A percentile compares a stretch with the other conserved stretches of the same genome.
These are phyloP conservation scores for Nothobranchius furzeri DNA, from an alignment of 2,113 vertebrate species.

Conservation along the genomic window DNA sequence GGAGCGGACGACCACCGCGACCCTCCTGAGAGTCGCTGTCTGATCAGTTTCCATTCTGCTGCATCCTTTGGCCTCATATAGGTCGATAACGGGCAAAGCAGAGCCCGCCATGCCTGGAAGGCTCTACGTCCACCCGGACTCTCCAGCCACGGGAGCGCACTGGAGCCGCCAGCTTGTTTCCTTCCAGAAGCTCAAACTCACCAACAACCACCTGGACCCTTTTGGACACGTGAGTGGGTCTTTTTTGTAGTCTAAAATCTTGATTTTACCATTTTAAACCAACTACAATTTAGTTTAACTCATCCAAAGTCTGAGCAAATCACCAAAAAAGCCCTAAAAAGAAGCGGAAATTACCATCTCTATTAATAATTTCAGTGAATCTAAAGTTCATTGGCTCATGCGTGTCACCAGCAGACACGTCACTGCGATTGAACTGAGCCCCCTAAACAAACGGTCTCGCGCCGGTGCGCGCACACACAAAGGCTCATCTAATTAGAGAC, in stretches of 20 bases:
- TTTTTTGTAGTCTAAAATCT: neutral
- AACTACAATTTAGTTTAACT: no score
- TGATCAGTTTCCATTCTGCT: neutral
- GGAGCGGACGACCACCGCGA: conserved; percentile 8
- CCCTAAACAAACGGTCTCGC: conserved; percentile 52
- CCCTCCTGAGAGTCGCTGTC: neutral
- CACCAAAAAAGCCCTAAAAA: no score
- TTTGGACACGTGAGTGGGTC: conserved; percentile 92
- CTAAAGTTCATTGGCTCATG: conserved; percentile 82
- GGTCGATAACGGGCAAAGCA: conserved; percentile 96
- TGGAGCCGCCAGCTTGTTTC: conserved; percentile 98
- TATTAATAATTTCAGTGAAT: conserved; percentile 46
- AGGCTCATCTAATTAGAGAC: conserved; percentile 18
- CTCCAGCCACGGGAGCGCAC: conserved; percentile 91
- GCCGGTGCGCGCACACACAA: neutral
- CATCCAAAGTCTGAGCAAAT: no score
- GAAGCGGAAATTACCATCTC: no score
- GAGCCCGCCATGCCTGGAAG: conserved; percentile 96
- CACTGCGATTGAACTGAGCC: conserved; percentile 85
- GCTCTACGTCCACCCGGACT: conserved; percentile 95
- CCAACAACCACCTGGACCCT: conserved; percentile 98
- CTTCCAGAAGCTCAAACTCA: conserved; percentile 98
- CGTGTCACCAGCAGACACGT: conserved; percentile 73
- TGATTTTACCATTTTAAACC: no score
- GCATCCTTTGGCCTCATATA: conserved; percentile 40